Percentiles rank a stretch among this genome's conserved stretches.
Evolutionary conservation across 2,888 invertebrate genomes (phyloP).

Genomic region (Ischnura elegans): DNA sequence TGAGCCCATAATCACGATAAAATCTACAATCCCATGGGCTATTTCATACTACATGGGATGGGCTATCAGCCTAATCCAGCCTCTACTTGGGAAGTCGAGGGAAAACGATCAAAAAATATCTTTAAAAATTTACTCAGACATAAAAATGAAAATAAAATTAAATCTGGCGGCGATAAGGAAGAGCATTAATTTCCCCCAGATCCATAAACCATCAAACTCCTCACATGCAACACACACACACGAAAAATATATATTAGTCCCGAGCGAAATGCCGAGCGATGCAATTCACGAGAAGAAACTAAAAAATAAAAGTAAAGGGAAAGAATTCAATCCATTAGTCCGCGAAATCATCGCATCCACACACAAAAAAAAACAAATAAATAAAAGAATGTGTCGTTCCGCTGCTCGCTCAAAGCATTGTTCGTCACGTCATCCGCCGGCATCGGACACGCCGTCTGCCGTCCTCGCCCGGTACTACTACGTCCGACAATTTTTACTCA

Average conservation of each 20-base stretch:
- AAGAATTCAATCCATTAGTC: slow-evolving; percentile 28
- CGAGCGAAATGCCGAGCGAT: neutral
- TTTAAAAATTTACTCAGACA: too few relatives aligned
- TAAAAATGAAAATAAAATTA: too few relatives aligned
- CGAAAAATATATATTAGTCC: neutral
- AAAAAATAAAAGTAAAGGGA: neutral
- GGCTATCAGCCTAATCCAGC: too few relatives aligned
- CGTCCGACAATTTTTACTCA: slow-evolving; percentile 1
- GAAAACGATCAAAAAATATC: too few relatives aligned
- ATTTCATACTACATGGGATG: too few relatives aligned
- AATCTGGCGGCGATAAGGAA: neutral
- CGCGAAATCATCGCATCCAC: slow-evolving; percentile 2
- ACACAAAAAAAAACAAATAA: neutral
- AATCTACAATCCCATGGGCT: too few relatives aligned
- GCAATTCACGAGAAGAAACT: neutral
- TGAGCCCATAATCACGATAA: too few relatives aligned
- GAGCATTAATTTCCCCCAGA: neutral
- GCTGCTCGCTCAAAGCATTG: neutral
- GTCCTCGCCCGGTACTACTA: neutral
- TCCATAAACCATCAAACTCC: slow-evolving; percentile 22
- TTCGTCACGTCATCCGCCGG: slow-evolving; percentile 12
- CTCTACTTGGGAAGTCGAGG: too few relatives aligned
- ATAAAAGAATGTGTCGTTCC: neutral
- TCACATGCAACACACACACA: too few relatives aligned
- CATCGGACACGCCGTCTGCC: slow-evolving; percentile 3